Conservation (phyloP, 1,140 invertebrate genomes). For the Hyposmocoma kahamanoa region DNA sequence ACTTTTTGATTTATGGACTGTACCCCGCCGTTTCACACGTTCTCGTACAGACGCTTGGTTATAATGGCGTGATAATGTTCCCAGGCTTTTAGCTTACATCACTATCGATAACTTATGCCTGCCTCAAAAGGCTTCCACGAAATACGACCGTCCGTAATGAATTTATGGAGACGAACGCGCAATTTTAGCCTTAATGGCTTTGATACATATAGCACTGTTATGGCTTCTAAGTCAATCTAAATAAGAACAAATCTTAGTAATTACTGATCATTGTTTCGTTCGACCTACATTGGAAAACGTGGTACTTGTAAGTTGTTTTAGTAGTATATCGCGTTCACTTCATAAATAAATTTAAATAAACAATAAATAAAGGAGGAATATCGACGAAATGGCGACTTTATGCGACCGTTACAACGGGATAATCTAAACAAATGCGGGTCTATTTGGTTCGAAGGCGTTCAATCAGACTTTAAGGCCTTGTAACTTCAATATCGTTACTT, state of each 20-base stretch:
- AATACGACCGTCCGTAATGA: too few relatives aligned
- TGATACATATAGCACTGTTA: too few relatives aligned
- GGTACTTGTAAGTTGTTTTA: too few relatives aligned
- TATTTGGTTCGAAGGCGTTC: slow-evolving; percentile 27
- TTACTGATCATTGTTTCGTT: too few relatives aligned
- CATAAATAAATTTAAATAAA: background rate
- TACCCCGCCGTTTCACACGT: slow-evolving; percentile 17
- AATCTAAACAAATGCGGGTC: slow-evolving; percentile 32
- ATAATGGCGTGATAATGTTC: slow-evolving; percentile 22
- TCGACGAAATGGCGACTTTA: background rate
- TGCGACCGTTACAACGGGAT: slow-evolving; percentile 20
- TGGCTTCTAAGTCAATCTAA: too few relatives aligned
- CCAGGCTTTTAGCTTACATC: background rate
- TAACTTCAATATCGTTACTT: slow-evolving; percentile 35
- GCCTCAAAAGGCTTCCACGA: too few relatives aligned
- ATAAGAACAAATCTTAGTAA: too few relatives aligned
- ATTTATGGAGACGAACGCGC: too few relatives aligned
- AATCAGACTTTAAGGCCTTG: slow-evolving; percentile 34
- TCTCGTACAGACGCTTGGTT: slow-evolving; percentile 19
- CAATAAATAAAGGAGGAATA: background rate
- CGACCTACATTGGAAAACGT: too few relatives aligned
- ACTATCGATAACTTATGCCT: background rate
- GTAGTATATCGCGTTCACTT: too few relatives aligned
- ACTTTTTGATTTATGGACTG: slow-evolving; percentile 34
- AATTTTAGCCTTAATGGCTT: too few relatives aligned